Evolutionary conservation across 2,113 vertebrate genomes (phyloP), one percentile per base, ranked within the genome.

Genomic region (Girardinichthys multiradiatus): DNA sequence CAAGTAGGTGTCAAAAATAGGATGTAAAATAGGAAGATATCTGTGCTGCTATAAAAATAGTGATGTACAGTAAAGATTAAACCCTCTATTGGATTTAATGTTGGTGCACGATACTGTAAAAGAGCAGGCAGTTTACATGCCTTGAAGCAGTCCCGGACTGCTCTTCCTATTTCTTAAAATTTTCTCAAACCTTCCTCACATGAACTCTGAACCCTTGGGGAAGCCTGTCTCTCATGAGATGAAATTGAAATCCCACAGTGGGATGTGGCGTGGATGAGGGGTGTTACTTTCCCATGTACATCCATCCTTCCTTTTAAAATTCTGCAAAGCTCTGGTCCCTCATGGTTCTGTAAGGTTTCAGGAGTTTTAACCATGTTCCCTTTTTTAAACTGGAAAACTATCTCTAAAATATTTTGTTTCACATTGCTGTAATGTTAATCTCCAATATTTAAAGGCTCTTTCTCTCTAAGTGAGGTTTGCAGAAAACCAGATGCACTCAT

Each of bases 171-270:
- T 28, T 37, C 12, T 64, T 39, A 57, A 73, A 76, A 75, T 74
- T 48, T 24, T 71, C 76, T 79, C 71, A 60, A 72, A 48, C 61
- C 84, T 89, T 58, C 73, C 83, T 87, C 66, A 54, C 77, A 65
- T 90, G 88, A 91, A 80, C 91, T 83, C 72, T 91, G 84, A 86
- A 84, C 87, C 70, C 67, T 58, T 1, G 31, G 80, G 74, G 79
- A 4, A n/a, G 83, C 60, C 70, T 86, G 77, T 85, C 75, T 86
- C 72, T 77, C 83, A 60, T 82, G 83, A 76, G 80, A 88, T 87
- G 82, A 80, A 91, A 88, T 87, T 71, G 74, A 88, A 89, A 84
- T 78, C 72, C 77, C 28, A 19, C 81, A 57, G 83, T 12, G 29
- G 65, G 72, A 72, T 68, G 60, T 29, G 24, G 17, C 26, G 6